Conservation (phyloP, 2,888 invertebrate genomes). For the Pollenia angustigena region DNA sequence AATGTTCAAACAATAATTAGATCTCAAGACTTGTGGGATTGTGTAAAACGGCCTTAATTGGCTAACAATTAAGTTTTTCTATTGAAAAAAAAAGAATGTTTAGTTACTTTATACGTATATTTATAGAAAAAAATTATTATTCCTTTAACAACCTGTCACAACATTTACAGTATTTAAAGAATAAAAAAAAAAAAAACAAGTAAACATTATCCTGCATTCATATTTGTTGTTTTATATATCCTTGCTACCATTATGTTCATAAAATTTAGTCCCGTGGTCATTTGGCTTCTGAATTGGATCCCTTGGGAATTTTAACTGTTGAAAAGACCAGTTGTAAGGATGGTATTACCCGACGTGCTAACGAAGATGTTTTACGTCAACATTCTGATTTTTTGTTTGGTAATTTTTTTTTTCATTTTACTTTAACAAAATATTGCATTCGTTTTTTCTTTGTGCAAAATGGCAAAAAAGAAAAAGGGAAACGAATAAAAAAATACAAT, state of each 20-base stretch:
- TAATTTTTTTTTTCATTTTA: conserved; percentile 75
- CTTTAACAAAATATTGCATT: conserved; percentile 50
- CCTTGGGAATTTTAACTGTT: conserved; percentile 87
- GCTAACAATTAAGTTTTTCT: no score
- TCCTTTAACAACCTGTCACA: background rate
- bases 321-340: conserved; percentile 83
- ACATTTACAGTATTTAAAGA: conserved; percentile 6
- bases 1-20: no score
- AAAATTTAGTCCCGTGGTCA: conserved; percentile 91
- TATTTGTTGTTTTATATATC: conserved; percentile 67
- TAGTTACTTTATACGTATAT: conserved; percentile 17
- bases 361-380: conserved; percentile 84
- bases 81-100: background rate
- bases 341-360: conserved; percentile 84
- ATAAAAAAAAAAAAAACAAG: background rate
- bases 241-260: conserved; percentile 65
- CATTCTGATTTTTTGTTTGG: conserved; percentile 84
- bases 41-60: no score
- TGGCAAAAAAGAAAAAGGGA: conserved; percentile 44
- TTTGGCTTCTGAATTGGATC: conserved; percentile 92
- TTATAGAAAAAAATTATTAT: background rate
- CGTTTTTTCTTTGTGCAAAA: conserved; percentile 49
- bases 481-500: conserved; percentile 31
- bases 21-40: no score
- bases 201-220: conserved; percentile 57